Base-by-base conservation (phyloP, 2,888 invertebrate species). In the Tholera decimalis region DNA sequence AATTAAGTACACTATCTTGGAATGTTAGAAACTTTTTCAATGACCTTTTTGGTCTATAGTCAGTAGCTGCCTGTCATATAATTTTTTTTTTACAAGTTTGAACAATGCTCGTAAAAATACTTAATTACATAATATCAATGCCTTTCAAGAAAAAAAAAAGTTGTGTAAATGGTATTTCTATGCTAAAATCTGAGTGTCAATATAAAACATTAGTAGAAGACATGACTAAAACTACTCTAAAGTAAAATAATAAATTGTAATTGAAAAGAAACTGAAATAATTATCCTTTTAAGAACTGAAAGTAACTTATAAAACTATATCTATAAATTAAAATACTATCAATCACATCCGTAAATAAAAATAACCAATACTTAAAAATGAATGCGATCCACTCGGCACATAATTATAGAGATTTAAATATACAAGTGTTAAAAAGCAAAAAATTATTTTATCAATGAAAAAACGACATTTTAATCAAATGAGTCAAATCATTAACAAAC, bases 331-430 rank as follows among this genome's bases (percentile, higher is more conserved):
- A 84, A 80, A 83, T 79, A 80, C 73, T 77, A 75, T 70, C 64
- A 66, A 83, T 80, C 79, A 73, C 72, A 70, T 77, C 73, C 75
- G 72, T 70, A 70, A 63, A 76, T 83, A 80, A 65, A 56, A 73
- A 54, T 49, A 74, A 79, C 56, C 57, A 60, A 64, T 50, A 66
- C 60, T 70, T 79, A 59, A 76, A 72, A 77, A 49, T 53, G 15
- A 63, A 75, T 77, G 75, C 69, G 60, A 62, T 73, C 59, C 59
- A 71, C 50, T 76, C 66, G 50, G 66, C 73, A 73, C 77, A 79
- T 79, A 80, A 80, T 73, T 76, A 64, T 62, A 71, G 80, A 85
- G 83, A 85, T 86, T 85, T 84, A 82, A 85, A 87, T 87, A 80
- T 84, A 87, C 86, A 87, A 70, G 62, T 43, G 61, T 76, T 76